Evolutionary conservation across 2,113 vertebrate genomes (phyloP).

Genomic region (Orientallactaga bullata): DNA sequence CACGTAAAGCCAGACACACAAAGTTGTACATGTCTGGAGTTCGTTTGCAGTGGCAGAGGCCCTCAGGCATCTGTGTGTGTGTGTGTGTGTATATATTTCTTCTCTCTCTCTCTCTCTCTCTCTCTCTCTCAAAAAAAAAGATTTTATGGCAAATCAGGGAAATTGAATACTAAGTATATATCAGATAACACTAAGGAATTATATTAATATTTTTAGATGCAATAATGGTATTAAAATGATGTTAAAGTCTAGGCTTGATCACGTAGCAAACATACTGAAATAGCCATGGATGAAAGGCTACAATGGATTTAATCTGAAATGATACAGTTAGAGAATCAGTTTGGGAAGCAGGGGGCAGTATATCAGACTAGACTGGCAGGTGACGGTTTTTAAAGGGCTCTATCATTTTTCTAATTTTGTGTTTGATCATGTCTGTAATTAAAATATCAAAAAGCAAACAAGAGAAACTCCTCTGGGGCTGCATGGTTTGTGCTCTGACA

Average conservation of each 20-base stretch:
- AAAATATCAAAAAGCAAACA: conserved; percentile 12
- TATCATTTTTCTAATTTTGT: conserved; percentile 2
- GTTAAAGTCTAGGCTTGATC: not conserved
- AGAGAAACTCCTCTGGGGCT: not conserved
- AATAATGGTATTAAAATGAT: not conserved
- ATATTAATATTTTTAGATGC: conserved; percentile 41
- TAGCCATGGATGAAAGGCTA: not conserved
- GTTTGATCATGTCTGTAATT: conserved; percentile 12
- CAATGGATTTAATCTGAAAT: conserved; percentile 22
- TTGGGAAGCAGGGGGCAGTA: not conserved
- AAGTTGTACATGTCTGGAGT: not conserved
- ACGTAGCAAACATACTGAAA: conserved; percentile 43
- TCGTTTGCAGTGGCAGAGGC: too few species aligned
- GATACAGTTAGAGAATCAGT: not conserved
- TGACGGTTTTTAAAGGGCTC: not conserved
- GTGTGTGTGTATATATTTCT: too few species aligned
- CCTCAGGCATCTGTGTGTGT: too few species aligned
- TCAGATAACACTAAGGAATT: conserved; percentile 22
- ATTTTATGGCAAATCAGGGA: not conserved
- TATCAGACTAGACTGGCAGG: not conserved
- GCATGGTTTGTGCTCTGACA: not conserved
- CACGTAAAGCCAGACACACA: not conserved
- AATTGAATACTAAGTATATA: not conserved
- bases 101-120: too few species aligned
- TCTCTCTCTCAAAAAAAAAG: not conserved